These are phyloP conservation scores for Liopterus haemorrhoidalis DNA, from an alignment of 2,888 invertebrate species.

Conservation along the genomic window DNA sequence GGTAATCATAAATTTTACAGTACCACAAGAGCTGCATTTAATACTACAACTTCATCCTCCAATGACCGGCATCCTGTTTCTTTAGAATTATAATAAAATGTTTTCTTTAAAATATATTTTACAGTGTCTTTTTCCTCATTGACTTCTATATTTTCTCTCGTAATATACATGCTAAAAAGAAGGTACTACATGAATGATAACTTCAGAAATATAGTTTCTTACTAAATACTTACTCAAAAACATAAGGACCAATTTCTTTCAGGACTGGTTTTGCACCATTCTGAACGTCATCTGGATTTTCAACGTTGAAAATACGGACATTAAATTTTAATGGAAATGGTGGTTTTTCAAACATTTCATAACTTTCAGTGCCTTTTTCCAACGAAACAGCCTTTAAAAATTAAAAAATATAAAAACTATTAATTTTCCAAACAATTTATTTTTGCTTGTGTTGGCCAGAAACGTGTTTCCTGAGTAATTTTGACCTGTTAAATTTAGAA, in stretches of 20 bases:
- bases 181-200: not conserved
- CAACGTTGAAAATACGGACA: constrained; percentile 54
- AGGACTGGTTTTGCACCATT: constrained; percentile 52
- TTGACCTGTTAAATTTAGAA: too few relatives aligned
- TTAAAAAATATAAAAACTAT: too few relatives aligned
- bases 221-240: constrained; percentile 52
- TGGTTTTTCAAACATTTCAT: constrained; percentile 54
- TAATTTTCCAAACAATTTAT: too few relatives aligned
- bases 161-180: constrained; percentile 32
- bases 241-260: constrained; percentile 56
- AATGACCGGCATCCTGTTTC: constrained; percentile 47
- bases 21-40: constrained; percentile 56
- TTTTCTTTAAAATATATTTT: constrained; percentile 49
- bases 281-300: constrained; percentile 53
- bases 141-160: constrained; percentile 30
- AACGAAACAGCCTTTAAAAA: constrained; percentile 51
- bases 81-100: constrained; percentile 50
- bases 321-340: constrained; percentile 54
- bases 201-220: too few relatives aligned
- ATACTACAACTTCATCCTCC: constrained; percentile 50
- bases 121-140: constrained; percentile 51
- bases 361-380: constrained; percentile 52
- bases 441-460: too few relatives aligned
- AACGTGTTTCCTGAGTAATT: too few relatives aligned
- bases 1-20: too few relatives aligned